Evolutionary conservation across 2,113 vertebrate species (phyloP).

Genomic region (Archocentrus centrarchus): DNA sequence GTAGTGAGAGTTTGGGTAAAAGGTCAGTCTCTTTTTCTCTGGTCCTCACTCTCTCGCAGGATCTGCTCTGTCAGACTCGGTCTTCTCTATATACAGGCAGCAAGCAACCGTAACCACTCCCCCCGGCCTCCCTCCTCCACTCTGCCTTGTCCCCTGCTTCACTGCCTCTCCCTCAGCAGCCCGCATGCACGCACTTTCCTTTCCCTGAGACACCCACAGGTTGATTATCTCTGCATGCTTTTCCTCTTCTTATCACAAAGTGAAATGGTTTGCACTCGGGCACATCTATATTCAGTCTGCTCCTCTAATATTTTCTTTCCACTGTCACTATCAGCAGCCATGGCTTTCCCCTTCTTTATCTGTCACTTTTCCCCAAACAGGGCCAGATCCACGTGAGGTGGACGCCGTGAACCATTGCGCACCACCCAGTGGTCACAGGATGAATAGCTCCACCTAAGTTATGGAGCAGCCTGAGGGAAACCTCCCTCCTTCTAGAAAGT

Average conservation of each 20-base stretch:
- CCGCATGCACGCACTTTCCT: conserved; percentile 6
- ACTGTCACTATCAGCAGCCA: conserved; percentile 19
- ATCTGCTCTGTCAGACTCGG: conserved; percentile 57
- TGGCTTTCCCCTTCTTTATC: conserved; percentile 11
- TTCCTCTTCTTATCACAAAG: conserved; percentile 26
- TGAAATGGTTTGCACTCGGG: conserved; percentile 14
- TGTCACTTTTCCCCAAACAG: conserved; percentile 11
- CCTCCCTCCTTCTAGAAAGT: conserved; percentile 43
- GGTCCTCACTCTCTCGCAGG: conserved; percentile 39
- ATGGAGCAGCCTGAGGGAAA: neutral
- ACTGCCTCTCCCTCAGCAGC: conserved; percentile 11
- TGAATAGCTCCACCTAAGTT: conserved; percentile 28
- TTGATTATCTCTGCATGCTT: conserved; percentile 17
- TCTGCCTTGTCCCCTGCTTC: conserved; percentile 41
- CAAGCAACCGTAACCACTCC: conserved; percentile 64
- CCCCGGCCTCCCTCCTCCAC: conserved; percentile 42
- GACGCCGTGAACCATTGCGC: conserved; percentile 20
- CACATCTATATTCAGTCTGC: neutral
- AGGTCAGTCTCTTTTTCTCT: conserved; percentile 32
- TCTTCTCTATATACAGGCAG: conserved; percentile 75
- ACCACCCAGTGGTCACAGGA: conserved; percentile 62
- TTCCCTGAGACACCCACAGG: conserved; percentile 32
- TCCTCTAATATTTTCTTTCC: neutral
- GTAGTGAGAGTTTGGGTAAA: conserved; percentile 38
- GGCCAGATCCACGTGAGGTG: conserved; percentile 21